Evolutionary conservation across 2,888 invertebrate genomes (phyloP).

Genomic region (Elmis aenea): DNA sequence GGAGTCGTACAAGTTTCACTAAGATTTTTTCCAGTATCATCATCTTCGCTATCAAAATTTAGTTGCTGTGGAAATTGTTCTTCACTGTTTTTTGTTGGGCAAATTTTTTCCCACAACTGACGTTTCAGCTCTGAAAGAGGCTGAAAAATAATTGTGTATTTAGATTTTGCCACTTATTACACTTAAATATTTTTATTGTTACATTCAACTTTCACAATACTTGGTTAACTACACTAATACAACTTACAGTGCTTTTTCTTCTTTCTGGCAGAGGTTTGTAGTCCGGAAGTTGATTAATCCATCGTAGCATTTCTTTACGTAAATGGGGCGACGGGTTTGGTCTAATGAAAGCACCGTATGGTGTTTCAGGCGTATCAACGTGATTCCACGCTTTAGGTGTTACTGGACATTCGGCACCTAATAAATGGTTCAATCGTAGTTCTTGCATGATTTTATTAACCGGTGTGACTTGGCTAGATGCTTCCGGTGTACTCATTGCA

Average conservation of each 20-base stretch:
- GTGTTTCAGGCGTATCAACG: conserved; percentile 53
- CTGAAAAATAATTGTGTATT: conserved; percentile 33
- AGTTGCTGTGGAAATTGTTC: conserved; percentile 4
- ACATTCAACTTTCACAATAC: no score
- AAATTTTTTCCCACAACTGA: conserved; percentile 44
- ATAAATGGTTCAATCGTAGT: conserved; percentile 31
- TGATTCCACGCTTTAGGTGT: conserved; percentile 40
- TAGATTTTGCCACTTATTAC: neutral
- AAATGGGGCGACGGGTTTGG: conserved; percentile 50
- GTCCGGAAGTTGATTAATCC: conserved; percentile 50
- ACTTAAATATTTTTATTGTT: no score
- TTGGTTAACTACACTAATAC: no score
- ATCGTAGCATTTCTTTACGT: conserved; percentile 49
- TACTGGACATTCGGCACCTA: conserved; percentile 30
- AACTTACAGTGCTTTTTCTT: conserved; percentile 43
- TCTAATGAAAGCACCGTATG: conserved; percentile 49
- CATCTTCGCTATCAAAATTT: conserved; percentile 10
- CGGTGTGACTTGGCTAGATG: conserved; percentile 38
- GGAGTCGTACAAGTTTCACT: no score
- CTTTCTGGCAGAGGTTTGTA: conserved; percentile 38
- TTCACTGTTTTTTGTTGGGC: conserved; percentile 25
- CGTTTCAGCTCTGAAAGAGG: conserved; percentile 55
- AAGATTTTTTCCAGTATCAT: conserved; percentile 1
- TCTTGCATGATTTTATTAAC: conserved; percentile 41
- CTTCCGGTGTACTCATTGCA: conserved; percentile 2